Conservation (phyloP, 2,113 vertebrate species). For the sheep (Ovis aries) region ARS-UI_Ramb_v3.0 NC_056073.1:49858501-49859000, state of each 20-base stretch:
- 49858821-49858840: not conserved
- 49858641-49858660: not conserved
- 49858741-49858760: not conserved
- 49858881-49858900: not conserved
- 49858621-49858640: no score
- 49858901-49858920: rapidly evolving
- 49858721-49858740: not conserved
- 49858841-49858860: not conserved
- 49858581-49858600: no score
- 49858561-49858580: no score
- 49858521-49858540: no score
- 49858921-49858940: not conserved
- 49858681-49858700: not conserved
- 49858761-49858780: no score
- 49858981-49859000: conserved; percentile 80
- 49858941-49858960: not conserved
- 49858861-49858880: not conserved
- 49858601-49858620: no score
- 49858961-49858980: conserved; percentile 82
- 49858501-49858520: no score
- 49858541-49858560: no score
- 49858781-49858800: not conserved
- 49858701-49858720: not conserved
- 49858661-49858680: not conserved
- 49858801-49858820: not conserved